phyloP scores from a whole-genome alignment of 2,113 vertebrate species.

The Struthio camelus region DNA sequence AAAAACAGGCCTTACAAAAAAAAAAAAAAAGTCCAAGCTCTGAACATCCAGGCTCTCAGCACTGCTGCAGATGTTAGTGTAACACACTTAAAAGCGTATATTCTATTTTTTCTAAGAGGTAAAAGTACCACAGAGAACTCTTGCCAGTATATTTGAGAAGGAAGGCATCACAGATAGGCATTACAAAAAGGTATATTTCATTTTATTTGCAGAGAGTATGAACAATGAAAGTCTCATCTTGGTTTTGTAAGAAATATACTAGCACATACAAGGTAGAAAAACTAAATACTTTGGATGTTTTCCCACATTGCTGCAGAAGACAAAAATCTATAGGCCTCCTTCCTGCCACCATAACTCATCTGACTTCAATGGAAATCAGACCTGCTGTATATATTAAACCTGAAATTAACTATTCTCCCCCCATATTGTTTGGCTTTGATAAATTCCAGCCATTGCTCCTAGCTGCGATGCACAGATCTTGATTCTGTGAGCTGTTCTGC shows the following conservation, averaged over 20 bases:
- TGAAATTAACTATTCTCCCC: slow-evolving; percentile 36
- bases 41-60: neutral
- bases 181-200: slow-evolving; percentile 29
- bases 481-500: neutral
- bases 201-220: slow-evolving; percentile 31
- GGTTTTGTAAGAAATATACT: neutral
- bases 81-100: slow-evolving; percentile 3
- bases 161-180: slow-evolving; percentile 20
- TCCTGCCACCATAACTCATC: slow-evolving; percentile 26
- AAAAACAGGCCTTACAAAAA: neutral
- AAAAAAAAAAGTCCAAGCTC: neutral
- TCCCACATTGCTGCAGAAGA: slow-evolving; percentile 18
- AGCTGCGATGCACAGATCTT: neutral
- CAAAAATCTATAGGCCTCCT: neutral
- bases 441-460: slow-evolving; percentile 31
- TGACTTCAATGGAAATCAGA: slow-evolving; percentile 52
- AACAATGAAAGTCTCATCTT: slow-evolving; percentile 17
- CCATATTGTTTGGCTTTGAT: slow-evolving; percentile 17
- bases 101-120: slow-evolving; percentile 40
- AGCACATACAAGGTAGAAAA: neutral
- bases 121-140: neutral
- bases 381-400: slow-evolving; percentile 37
- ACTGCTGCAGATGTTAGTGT: neutral
- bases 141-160: slow-evolving; percentile 4
- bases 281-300: neutral